phyloP scores from a whole-genome alignment of 2,888 invertebrate genomes.

The Gastracanthus pulcherrimus region DNA sequence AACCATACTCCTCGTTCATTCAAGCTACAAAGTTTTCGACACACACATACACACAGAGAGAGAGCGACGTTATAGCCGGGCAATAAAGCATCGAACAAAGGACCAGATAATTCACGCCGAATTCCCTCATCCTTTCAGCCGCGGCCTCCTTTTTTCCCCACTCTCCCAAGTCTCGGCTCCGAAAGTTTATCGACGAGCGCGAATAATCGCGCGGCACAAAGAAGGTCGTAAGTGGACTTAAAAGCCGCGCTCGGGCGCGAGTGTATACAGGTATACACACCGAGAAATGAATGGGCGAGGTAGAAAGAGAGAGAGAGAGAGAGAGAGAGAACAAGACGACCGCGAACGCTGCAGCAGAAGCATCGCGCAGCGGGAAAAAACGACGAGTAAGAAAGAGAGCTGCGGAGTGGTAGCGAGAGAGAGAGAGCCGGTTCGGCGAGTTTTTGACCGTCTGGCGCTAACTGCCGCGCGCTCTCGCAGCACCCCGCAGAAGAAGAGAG shows the following conservation, averaged over 20 bases:
- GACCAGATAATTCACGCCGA: slow-evolving; percentile 24
- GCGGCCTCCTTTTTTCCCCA: slow-evolving; percentile 31
- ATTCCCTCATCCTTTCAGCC: background rate
- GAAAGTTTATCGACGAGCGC: slow-evolving; percentile 46
- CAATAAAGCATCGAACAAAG: slow-evolving; percentile 26
- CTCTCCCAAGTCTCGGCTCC: slow-evolving; percentile 1
- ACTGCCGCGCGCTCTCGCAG: slow-evolving; percentile 62
- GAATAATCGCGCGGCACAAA: slow-evolving; percentile 57
- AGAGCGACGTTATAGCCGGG: background rate
- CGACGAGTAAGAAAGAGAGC: slow-evolving; percentile 17
- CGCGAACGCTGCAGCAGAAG: too few relatives aligned
- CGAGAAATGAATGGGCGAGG: slow-evolving; percentile 61
- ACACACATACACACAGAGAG: too few relatives aligned
- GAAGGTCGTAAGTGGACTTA: slow-evolving; percentile 53
- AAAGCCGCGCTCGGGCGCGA: slow-evolving; percentile 18
- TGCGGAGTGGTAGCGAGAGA: slow-evolving; percentile 46
- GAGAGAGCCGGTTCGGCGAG: slow-evolving; percentile 71
- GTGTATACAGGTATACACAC: slow-evolving; percentile 47
- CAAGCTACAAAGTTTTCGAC: too few relatives aligned
- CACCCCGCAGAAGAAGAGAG: slow-evolving; percentile 64
- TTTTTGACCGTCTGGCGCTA: slow-evolving; percentile 75
- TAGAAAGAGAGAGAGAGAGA: slow-evolving; percentile 38
- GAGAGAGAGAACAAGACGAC: slow-evolving; percentile 43
- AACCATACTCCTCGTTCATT: too few relatives aligned
- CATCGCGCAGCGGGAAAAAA: slow-evolving; percentile 9